phyloP scores from a whole-genome alignment of 2,113 vertebrate species.

The Leucosticte australis region DNA sequence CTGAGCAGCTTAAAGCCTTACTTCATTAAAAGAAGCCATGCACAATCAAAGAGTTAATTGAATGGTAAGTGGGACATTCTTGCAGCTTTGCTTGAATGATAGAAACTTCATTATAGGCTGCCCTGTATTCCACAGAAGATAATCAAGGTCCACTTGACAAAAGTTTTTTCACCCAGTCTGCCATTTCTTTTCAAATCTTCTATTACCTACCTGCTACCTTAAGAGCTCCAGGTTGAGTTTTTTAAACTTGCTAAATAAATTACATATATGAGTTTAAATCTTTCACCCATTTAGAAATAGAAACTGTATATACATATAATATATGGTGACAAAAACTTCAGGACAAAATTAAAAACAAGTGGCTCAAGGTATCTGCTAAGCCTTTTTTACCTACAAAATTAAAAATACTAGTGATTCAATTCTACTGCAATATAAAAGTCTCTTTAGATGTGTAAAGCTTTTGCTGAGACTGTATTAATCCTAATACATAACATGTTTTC shows the following conservation, averaged over 20 bases:
- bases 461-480: not conserved
- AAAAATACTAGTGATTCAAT: not conserved
- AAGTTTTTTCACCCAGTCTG: not conserved
- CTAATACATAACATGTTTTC: not conserved
- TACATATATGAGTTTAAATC: not conserved
- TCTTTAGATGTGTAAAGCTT: not conserved
- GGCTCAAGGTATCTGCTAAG: not conserved
- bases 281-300: not conserved
- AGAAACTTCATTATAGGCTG: not conserved
- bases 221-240: not conserved
- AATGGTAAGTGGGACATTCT: not conserved
- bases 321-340: not conserved
- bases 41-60: not conserved
- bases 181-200: not conserved
- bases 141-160: not conserved
- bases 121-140: not conserved
- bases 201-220: not conserved
- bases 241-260: not conserved
- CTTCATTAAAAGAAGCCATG: slow-evolving; percentile 5
- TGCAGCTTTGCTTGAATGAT: not conserved
- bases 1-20: not conserved
- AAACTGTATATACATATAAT: not conserved
- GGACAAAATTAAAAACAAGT: not conserved
- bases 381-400: not conserved
- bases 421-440: not conserved